phyloP scores from a whole-genome alignment of 2,888 invertebrate genomes.

The Drosophila suboccidentalis region DNA sequence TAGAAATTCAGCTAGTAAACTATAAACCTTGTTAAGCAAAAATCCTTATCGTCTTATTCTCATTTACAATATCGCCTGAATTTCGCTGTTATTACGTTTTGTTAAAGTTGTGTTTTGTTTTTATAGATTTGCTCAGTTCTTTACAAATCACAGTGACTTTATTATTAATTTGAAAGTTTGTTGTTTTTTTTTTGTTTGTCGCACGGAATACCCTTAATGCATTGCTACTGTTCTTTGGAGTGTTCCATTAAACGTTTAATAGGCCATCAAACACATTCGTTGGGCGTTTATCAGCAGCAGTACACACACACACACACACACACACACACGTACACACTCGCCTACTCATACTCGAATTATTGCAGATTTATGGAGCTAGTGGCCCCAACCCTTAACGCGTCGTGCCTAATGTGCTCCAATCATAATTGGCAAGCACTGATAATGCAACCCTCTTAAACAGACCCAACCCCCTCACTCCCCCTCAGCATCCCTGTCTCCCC shows the following conservation, averaged over 20 bases:
- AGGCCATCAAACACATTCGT: conserved; percentile 68
- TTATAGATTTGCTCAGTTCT: neutral
- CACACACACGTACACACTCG: conserved; percentile 18
- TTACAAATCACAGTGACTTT: neutral
- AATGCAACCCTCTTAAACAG: conserved; percentile 51
- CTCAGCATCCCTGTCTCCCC: neutral
- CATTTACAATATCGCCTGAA: neutral
- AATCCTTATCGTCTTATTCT: neutral
- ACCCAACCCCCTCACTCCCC: neutral
- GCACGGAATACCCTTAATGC: conserved; percentile 3
- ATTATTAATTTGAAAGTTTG: neutral
- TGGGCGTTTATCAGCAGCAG: conserved; percentile 49
- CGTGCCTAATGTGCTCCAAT: conserved; percentile 51
- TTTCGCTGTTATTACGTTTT: neutral
- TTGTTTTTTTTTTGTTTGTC: neutral
- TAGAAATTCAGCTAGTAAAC: neutral
- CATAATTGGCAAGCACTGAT: conserved; percentile 79
- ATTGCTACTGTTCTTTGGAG: conserved; percentile 5
- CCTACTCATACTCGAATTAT: conserved; percentile 2
- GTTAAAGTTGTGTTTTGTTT: no score
- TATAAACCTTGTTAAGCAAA: neutral
- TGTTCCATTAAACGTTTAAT: conserved; percentile 69
- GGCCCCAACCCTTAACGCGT: conserved; percentile 1
- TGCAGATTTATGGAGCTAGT: conserved; percentile 23
- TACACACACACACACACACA: conserved; percentile 20